phyloP scores from a whole-genome alignment of 2,113 vertebrate species.

The Pyrgilauda ruficollis region DNA sequence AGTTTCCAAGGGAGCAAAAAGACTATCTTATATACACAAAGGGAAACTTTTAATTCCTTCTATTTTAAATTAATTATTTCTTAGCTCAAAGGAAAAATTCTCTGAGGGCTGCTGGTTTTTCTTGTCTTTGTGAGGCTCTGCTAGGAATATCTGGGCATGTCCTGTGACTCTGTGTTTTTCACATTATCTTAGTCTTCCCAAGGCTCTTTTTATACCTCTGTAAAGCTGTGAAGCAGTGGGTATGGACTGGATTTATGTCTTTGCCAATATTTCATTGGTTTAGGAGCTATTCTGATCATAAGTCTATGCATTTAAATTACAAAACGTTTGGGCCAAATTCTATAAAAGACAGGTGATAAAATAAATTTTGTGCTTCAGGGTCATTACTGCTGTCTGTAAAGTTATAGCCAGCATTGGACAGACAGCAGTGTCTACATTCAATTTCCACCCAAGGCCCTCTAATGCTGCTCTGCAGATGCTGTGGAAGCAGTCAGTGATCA shows the following conservation, averaged over 20 bases:
- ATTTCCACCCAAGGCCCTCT: background rate
- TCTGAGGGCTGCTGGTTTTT: background rate
- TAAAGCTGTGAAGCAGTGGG: conserved; percentile 43
- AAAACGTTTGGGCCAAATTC: conserved; percentile 55
- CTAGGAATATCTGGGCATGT: background rate
- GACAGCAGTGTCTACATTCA: background rate
- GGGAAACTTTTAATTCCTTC: background rate
- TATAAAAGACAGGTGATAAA: conserved; percentile 54
- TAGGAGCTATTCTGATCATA: conserved; percentile 39
- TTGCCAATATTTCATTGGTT: conserved; percentile 43
- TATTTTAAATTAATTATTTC: background rate
- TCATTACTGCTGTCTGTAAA: conserved; percentile 46
- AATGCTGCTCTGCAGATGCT: background rate
- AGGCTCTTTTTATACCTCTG: conserved; percentile 19
- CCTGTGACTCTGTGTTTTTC: background rate
- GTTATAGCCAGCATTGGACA: background rate
- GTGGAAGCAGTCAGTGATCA: background rate
- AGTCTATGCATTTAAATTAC: conserved; percentile 65
- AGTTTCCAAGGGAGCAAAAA: background rate
- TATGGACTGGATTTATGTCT: conserved; percentile 44
- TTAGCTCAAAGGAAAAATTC: background rate
- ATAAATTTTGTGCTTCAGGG: conserved; percentile 30
- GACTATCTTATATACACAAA: background rate
- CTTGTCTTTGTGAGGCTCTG: background rate
- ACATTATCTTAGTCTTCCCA: background rate